A percentile compares a stretch with the other conserved stretches of the same genome.
Conservation (phyloP, 1,140 invertebrate genomes). For the Antheraea mylitta region DNA sequence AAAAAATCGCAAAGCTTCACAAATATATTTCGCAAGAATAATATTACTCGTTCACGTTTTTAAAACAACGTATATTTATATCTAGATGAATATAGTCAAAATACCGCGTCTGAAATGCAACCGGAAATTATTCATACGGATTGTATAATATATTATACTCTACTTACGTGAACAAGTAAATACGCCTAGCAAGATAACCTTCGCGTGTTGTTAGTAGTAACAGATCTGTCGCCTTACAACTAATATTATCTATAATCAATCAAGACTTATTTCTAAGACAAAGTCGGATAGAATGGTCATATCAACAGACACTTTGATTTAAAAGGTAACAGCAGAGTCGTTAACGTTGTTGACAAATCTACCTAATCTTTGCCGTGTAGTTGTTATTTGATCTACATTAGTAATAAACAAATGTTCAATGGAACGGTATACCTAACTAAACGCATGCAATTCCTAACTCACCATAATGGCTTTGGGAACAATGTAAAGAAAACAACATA, state of each 20-base stretch:
- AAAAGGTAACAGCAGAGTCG: conserved; percentile 5
- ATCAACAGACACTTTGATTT: background rate
- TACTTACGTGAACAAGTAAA: conserved; percentile 35
- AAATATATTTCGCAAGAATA: conserved; percentile 11
- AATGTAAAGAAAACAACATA: conserved; percentile 68
- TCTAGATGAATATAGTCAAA: background rate
- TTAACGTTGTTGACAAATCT: conserved; percentile 9
- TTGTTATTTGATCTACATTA: conserved; percentile 66
- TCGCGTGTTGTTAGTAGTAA: conserved; percentile 55
- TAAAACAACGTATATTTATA: background rate
- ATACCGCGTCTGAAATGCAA: background rate
- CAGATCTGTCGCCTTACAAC: conserved; percentile 68
- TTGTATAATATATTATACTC: background rate
- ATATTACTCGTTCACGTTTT: conserved; percentile 17
- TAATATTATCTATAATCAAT: conserved; percentile 54
- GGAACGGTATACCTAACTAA: conserved; percentile 28
- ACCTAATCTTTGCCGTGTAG: conserved; percentile 36
- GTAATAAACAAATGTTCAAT: conserved; percentile 45
- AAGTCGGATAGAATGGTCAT: background rate
- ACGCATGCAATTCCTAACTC: conserved; percentile 34
- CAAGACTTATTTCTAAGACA: conserved; percentile 54
- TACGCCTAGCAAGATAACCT: conserved; percentile 46
- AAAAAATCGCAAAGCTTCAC: conserved; percentile 34
- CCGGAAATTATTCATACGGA: background rate
- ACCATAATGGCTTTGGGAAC: conserved; percentile 39